Evolutionary conservation across 2,888 invertebrate genomes (phyloP), one percentile per base, ranked within the genome.

Genomic region (Andrena minutula): DNA sequence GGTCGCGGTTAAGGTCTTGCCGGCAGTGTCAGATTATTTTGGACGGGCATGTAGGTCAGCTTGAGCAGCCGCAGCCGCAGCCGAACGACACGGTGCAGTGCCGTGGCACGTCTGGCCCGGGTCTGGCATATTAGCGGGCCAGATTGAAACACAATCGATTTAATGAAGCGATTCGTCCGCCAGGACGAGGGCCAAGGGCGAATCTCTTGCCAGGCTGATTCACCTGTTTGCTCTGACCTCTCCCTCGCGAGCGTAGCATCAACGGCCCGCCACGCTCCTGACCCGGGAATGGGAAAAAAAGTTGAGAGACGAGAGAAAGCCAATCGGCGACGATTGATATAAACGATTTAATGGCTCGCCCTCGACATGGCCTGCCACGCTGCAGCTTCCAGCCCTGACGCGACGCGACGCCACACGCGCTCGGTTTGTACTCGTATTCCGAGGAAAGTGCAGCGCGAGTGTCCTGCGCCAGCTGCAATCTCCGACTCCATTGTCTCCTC

Each of bases 61-160:
- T 70, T 73, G 63, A 74, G 64, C 61, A 79, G 75, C 47, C 71
- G 66, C 68, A 66, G 53, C 63, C 65, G 23, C 41, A 16, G 41
- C 12, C 41, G 12, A 41, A 41, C 41, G 41, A 41, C 41, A 49
- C 75, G 74, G 76, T 61, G 68, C 51, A 35, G 75, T 69, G 51
- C 69, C 71, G 72, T 72, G 58, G 56, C 78, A 60, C 76, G 87
- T 79, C 87, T 87, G 82, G 80, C 66, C 72, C 61, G 81, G 73
- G 65, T 78, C 68, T 75, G 65, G 73, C 78, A 61, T 77, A 82
- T 85, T 82, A 83, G 79, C 82, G 64, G 77, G 74, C 83, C 86
- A 90, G 91, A 92, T 92, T 91, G 90, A 89, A 90, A 87, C 89
- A 90, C 89, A 92, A 92, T 92, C 91, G 90, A 91, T 92, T 92